Conservation (phyloP, 2,113 vertebrate genomes). For the Thamnophis sirtalis region DNA sequence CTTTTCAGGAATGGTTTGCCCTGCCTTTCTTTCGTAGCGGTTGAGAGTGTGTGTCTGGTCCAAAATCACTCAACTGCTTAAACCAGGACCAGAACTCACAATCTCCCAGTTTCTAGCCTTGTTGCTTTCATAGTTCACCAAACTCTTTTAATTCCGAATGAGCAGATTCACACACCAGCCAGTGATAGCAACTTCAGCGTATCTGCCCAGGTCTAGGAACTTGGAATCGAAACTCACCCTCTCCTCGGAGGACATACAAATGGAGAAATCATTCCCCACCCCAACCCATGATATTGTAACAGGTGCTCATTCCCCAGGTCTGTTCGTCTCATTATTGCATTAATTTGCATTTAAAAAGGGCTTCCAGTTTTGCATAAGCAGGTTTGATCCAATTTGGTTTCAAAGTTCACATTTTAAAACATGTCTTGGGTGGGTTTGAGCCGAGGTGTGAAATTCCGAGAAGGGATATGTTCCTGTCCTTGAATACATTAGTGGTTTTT, state of each 20-base stretch:
- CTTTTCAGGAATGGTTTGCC: neutral
- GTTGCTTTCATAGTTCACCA: neutral
- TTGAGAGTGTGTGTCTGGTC: neutral
- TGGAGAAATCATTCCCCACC: fast-evolving
- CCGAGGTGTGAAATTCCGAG: neutral
- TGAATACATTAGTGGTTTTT: neutral
- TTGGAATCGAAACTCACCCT: neutral
- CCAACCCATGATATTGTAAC: neutral
- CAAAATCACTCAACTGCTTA: neutral
- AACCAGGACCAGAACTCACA: neutral
- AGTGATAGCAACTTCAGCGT: neutral
- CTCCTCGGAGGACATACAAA: neutral
- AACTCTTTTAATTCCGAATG: neutral
- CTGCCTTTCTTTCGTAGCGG: neutral
- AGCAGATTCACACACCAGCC: neutral
- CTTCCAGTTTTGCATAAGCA: neutral
- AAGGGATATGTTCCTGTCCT: neutral
- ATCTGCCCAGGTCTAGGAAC: neutral
- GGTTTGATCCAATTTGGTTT: neutral
- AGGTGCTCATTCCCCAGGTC: neutral
- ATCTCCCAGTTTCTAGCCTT: neutral
- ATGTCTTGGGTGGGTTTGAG: neutral
- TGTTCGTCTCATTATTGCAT: neutral
- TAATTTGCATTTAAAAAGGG: neutral
- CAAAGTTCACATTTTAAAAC: neutral